Conservation (phyloP, 1,140 invertebrate genomes). For the Condylostylus longicornis region DNA sequence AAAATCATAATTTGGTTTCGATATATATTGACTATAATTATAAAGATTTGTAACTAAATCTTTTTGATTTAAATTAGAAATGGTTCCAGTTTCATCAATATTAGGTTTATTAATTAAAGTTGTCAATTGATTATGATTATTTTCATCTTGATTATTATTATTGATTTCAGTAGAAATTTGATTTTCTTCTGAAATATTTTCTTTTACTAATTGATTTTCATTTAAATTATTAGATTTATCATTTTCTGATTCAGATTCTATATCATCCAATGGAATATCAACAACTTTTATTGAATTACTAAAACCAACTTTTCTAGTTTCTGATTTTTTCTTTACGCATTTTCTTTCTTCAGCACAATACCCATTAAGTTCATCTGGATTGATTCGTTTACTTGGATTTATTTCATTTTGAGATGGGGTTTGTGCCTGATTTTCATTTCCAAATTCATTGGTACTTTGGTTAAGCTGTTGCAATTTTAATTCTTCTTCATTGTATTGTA, state of each 20-base stretch:
- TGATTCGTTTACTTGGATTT: not conserved
- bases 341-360: not conserved
- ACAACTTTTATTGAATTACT: too few relatives aligned
- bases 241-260: too few relatives aligned
- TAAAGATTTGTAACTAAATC: slow-evolving; percentile 4
- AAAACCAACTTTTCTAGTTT: too few relatives aligned
- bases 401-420: not conserved
- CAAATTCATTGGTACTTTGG: not conserved
- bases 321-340: not conserved
- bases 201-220: too few relatives aligned
- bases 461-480: not conserved
- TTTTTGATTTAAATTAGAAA: slow-evolving; percentile 1
- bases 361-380: not conserved
- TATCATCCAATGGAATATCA: too few relatives aligned
- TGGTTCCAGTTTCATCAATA: too few relatives aligned
- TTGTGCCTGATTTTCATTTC: not conserved
- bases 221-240: too few relatives aligned
- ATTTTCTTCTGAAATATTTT: too few relatives aligned
- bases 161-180: too few relatives aligned
- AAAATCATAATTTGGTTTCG: not conserved
- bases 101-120: too few relatives aligned
- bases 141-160: too few relatives aligned
- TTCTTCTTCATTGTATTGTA: not conserved
- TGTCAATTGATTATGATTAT: too few relatives aligned
- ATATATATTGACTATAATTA: slow-evolving; percentile 1